Evolutionary conservation across 2,888 invertebrate genomes (phyloP).

Genomic region (Tiphia femorata): DNA sequence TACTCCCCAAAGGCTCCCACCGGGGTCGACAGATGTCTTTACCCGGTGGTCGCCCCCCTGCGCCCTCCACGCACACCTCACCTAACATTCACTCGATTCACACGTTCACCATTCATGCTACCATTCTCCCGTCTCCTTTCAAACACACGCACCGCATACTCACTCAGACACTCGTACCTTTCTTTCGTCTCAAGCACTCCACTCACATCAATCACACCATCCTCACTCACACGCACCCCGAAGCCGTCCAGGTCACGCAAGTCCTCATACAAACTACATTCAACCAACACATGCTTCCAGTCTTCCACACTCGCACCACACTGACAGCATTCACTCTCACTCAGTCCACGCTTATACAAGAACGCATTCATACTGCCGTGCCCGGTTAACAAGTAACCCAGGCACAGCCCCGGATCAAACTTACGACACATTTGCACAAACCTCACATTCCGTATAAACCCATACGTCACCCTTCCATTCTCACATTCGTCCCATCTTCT

Average conservation of each 20-base stretch:
- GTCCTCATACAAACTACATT: not conserved
- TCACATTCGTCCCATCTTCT: constrained; percentile 1
- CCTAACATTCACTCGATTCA: not conserved
- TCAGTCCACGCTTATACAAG: not conserved
- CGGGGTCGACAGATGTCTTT: too few species aligned
- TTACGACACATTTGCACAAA: not conserved
- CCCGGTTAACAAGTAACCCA: not conserved
- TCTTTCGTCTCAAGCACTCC: not conserved
- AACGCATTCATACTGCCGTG: constrained; percentile 3
- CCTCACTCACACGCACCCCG: not conserved
- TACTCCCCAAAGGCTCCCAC: too few species aligned
- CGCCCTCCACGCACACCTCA: not conserved
- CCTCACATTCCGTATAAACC: constrained; percentile 5
- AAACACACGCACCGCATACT: not conserved
- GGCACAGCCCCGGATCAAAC: constrained; percentile 5
- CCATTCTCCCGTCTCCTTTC: not conserved
- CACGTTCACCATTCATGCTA: too few species aligned
- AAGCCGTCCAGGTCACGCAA: not conserved
- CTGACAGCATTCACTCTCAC: not conserved
- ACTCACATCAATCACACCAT: not conserved
- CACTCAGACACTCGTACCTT: not conserved
- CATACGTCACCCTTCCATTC: constrained; percentile 4
- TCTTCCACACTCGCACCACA: not conserved
- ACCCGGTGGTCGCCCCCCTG: too few species aligned
- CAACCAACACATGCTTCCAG: too few species aligned